These are phyloP conservation scores for Danaus chrysippus DNA, from an alignment of 2,888 invertebrate species.

Conservation along the genomic window DNA sequence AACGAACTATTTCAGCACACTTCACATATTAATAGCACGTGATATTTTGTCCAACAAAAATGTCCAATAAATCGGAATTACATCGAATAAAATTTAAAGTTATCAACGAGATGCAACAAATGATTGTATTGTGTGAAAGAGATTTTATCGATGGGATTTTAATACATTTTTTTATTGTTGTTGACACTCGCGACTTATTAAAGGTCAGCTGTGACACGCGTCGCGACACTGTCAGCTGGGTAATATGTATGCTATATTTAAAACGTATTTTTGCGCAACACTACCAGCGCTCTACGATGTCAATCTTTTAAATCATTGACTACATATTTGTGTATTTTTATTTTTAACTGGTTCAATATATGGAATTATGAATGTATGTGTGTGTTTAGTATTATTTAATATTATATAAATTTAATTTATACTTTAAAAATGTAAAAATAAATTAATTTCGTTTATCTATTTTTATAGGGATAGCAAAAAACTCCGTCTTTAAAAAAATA, in stretches of 20 bases:
- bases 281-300: slow-evolving; percentile 45
- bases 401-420: too few relatives aligned
- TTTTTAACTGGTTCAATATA: not conserved
- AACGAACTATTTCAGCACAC: slow-evolving; percentile 8
- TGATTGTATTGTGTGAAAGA: slow-evolving; percentile 10
- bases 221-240: slow-evolving; percentile 66
- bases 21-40: slow-evolving; percentile 9
- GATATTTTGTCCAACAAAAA: not conserved
- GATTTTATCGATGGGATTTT: slow-evolving; percentile 10
- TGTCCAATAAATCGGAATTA: not conserved
- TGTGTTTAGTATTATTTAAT: too few relatives aligned
- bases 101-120: slow-evolving; percentile 8
- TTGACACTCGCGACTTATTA: slow-evolving; percentile 31
- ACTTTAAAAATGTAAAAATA: too few relatives aligned
- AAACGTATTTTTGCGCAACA: slow-evolving; percentile 52
- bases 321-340: slow-evolving; percentile 1
- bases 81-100: not conserved
- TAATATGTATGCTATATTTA: slow-evolving; percentile 63
- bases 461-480: too few relatives aligned
- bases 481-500: too few relatives aligned
- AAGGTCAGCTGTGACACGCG: slow-evolving; percentile 49
- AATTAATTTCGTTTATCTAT: too few relatives aligned
- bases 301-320: slow-evolving; percentile 29
- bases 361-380: not conserved
- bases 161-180: slow-evolving; percentile 21